These are phyloP conservation scores for Calephelis perditalis DNA, from an alignment of 2,888 invertebrate species.

Conservation along the genomic window DNA sequence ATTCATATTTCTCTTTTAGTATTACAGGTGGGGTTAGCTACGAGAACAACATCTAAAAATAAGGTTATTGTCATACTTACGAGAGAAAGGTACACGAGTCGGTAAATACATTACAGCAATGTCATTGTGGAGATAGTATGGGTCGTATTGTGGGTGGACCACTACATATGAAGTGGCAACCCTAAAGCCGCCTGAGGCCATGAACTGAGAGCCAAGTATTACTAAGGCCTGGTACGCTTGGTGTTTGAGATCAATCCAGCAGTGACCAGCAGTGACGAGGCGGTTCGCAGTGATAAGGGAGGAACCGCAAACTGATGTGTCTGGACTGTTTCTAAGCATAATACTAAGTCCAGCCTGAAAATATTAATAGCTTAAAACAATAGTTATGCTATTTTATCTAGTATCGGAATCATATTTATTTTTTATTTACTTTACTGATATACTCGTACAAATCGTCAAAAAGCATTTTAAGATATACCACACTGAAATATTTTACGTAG, in stretches of 20 bases:
- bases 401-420: too few species aligned
- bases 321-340: constrained; percentile 35
- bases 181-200: constrained; percentile 47
- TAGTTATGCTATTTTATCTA: too few species aligned
- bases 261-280: constrained; percentile 56
- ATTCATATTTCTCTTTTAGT: too few species aligned
- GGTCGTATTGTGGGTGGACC: constrained; percentile 42
- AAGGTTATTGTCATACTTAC: constrained; percentile 28
- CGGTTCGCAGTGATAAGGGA: constrained; percentile 40
- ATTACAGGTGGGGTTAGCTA: too few species aligned
- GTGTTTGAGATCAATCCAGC: constrained; percentile 45
- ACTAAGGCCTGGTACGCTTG: constrained; percentile 43
- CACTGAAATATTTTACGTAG: too few species aligned
- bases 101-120: constrained; percentile 49
- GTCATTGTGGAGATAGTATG: constrained; percentile 39
- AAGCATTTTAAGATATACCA: too few species aligned
- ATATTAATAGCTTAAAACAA: too few species aligned
- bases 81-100: constrained; percentile 30
- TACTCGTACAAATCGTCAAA: too few species aligned
- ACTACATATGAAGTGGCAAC: constrained; percentile 40
- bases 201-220: constrained; percentile 43
- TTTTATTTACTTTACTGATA: too few species aligned
- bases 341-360: constrained; percentile 50
- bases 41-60: too few species aligned
- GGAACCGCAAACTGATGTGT: constrained; percentile 48